phyloP scores from a whole-genome alignment of 2,113 vertebrate species.

The Ameiurus melas region DNA sequence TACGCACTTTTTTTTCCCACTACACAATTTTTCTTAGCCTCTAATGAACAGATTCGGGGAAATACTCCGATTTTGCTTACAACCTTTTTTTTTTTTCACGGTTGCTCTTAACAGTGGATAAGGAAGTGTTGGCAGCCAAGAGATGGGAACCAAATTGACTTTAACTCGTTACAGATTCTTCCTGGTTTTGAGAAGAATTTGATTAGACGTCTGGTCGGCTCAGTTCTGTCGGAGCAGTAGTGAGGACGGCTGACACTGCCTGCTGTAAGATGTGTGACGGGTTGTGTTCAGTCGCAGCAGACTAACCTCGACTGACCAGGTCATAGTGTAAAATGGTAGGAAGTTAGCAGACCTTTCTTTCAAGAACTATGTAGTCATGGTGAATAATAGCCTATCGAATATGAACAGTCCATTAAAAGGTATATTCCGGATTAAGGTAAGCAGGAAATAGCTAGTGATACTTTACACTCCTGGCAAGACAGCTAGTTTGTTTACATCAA shows the following conservation, averaged over 20 bases:
- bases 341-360: background rate
- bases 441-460: background rate
- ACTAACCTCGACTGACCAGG: background rate
- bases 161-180: background rate
- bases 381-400: background rate
- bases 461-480: background rate
- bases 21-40: background rate
- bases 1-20: background rate
- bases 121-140: constrained; percentile 6
- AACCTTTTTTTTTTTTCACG: background rate
- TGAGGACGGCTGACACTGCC: background rate
- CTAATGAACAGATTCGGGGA: constrained; percentile 6
- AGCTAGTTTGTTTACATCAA: background rate
- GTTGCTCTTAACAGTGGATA: background rate
- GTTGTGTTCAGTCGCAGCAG: background rate
- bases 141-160: constrained; percentile 13
- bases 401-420: background rate
- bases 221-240: background rate
- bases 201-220: background rate
- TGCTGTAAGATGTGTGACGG: background rate
- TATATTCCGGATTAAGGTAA: background rate
- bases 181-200: background rate
- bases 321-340: background rate
- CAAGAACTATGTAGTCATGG: background rate
- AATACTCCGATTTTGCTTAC: background rate